Percentiles rank a stretch among this genome's conserved stretches.
phyloP scores from a whole-genome alignment of 2,113 vertebrate species.

The Callorhinus ursinus region DNA sequence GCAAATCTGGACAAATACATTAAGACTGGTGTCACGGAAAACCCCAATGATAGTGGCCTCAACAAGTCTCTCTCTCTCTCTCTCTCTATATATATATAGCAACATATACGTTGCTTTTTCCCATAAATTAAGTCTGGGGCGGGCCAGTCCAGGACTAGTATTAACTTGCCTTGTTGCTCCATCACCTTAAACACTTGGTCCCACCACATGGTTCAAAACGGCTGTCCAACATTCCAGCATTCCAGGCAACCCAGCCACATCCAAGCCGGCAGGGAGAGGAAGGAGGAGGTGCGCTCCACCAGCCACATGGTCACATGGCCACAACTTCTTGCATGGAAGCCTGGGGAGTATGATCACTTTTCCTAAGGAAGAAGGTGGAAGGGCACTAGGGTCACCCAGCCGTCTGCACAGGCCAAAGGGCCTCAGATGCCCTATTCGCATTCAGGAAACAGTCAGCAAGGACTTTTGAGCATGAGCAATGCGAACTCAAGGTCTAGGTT shows the following conservation, averaged over 20 bases:
- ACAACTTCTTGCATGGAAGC: neutral
- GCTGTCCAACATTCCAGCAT: neutral
- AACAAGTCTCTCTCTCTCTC: neutral
- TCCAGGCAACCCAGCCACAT: neutral
- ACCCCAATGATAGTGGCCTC: accelerated
- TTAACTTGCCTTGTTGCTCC: neutral
- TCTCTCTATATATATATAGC: no score
- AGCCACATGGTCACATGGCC: neutral
- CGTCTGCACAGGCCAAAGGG: neutral
- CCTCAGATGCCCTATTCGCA: no score
- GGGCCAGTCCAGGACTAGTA: accelerated
- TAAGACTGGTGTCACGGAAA: accelerated
- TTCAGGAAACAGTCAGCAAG: no score
- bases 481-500: accelerated
- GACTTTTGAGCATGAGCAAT: accelerated
- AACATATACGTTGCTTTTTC: no score
- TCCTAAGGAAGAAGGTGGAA: neutral
- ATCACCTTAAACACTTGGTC: neutral
- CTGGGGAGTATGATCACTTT: neutral
- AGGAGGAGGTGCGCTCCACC: neutral
- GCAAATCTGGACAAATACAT: accelerated
- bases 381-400: accelerated
- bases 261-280: neutral
- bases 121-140: neutral
- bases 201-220: neutral